phyloP scores from a whole-genome alignment of 2,113 vertebrate species.

The Sebastes fasciatus region DNA sequence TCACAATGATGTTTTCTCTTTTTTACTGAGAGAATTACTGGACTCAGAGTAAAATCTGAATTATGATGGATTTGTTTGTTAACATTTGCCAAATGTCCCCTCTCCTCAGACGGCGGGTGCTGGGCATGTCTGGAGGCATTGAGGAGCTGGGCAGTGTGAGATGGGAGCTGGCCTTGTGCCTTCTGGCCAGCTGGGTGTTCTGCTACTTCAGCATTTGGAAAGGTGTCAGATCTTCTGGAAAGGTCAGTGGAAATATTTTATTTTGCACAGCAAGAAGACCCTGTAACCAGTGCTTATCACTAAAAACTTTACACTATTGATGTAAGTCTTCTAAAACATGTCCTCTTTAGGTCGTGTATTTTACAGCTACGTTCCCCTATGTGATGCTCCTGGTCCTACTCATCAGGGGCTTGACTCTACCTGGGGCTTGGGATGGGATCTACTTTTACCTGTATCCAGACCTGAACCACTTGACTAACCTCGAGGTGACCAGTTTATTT shows the following conservation, averaged over 20 bases:
- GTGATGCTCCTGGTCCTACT: constrained; percentile 76
- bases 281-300: no score
- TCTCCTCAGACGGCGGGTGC: constrained; percentile 84
- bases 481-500: constrained; percentile 35
- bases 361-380: constrained; percentile 80
- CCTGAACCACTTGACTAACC: constrained; percentile 51
- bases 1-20: no score
- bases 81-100: background rate
- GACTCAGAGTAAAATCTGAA: no score
- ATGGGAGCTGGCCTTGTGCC: constrained; percentile 91
- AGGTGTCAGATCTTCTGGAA: constrained; percentile 91
- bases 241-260: constrained; percentile 76
- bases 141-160: constrained; percentile 88
- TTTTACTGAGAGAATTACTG: no score
- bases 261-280: no score
- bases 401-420: constrained; percentile 76
- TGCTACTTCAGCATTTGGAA: constrained; percentile 95
- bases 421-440: constrained; percentile 76
- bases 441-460: constrained; percentile 78
- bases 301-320: no score
- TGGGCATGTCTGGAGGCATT: constrained; percentile 89
- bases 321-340: no score
- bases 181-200: constrained; percentile 88
- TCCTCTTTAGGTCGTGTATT: constrained; percentile 71
- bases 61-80: no score